Evolutionary conservation across 1,140 invertebrate species (phyloP).

Genomic region (Diorhabda carinulata): DNA sequence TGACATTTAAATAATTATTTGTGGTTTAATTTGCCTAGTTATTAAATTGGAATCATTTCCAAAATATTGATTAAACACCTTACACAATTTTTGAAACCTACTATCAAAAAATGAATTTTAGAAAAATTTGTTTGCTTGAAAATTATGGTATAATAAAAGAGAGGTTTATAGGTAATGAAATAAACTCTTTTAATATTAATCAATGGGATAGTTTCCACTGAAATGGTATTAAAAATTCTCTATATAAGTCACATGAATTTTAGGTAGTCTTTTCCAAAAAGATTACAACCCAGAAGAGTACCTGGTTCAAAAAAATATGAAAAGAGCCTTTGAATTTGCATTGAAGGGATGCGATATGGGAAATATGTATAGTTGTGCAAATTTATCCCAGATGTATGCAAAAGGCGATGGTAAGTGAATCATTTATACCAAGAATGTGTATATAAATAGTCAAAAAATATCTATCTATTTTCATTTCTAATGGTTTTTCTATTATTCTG

Average conservation of each 20-base stretch:
- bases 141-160: no score
- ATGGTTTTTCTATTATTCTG: not conserved
- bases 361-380: slow-evolving; percentile 81
- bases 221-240: no score
- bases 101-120: no score
- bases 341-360: slow-evolving; percentile 73
- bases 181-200: no score
- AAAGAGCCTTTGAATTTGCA: slow-evolving; percentile 71
- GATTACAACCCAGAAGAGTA: slow-evolving; percentile 44
- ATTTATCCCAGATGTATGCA: slow-evolving; percentile 79
- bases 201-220: no score
- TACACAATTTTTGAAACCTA: no score
- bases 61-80: no score
- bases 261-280: not conserved
- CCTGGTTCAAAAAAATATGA: slow-evolving; percentile 65
- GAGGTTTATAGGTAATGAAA: no score
- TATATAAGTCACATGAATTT: not conserved
- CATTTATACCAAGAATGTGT: not conserved
- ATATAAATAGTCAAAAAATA: not conserved
- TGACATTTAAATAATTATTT: no score
- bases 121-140: no score
- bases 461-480: not conserved
- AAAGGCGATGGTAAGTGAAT: slow-evolving; percentile 56
- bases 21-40: no score
- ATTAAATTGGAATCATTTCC: no score